Conservation (phyloP, 2,113 vertebrate species). For the Onychostoma macrolepis region DNA sequence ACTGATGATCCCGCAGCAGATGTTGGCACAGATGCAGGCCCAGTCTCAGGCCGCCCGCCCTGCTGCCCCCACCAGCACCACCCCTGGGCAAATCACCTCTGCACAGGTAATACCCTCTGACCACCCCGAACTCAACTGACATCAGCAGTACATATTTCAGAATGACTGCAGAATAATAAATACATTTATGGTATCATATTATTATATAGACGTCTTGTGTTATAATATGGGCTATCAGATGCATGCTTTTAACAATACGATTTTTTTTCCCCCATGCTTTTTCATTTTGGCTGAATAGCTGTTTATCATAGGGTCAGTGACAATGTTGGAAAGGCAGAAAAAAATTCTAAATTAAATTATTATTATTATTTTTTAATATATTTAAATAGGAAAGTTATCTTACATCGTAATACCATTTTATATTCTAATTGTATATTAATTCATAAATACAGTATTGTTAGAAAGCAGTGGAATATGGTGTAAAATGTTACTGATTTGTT, state of each 20-base stretch:
- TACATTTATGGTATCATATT: not conserved
- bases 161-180: not conserved
- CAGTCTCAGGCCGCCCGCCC: conserved; percentile 86
- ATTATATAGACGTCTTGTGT: not conserved
- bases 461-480: not conserved
- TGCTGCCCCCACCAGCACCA: conserved; percentile 83
- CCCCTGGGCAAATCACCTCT: conserved; percentile 83
- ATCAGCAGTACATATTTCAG: not conserved
- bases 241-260: not conserved
- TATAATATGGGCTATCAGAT: not conserved
- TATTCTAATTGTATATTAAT: too few species aligned
- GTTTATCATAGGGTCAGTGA: not conserved
- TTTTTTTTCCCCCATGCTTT: too few species aligned
- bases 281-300: not conserved
- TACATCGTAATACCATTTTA: not conserved
- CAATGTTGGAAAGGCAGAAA: not conserved
- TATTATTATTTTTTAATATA: not conserved
- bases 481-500: not conserved
- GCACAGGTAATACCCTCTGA: conserved; percentile 80
- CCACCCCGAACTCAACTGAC: not conserved
- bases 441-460: not conserved
- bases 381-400: not conserved
- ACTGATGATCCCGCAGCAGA: conserved; percentile 94
- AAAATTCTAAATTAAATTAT: not conserved
- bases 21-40: conserved; percentile 94